phyloP scores from a whole-genome alignment of 37 sponge, comb jelly and placozoan species.

The Petrosia ficiformis region DNA sequence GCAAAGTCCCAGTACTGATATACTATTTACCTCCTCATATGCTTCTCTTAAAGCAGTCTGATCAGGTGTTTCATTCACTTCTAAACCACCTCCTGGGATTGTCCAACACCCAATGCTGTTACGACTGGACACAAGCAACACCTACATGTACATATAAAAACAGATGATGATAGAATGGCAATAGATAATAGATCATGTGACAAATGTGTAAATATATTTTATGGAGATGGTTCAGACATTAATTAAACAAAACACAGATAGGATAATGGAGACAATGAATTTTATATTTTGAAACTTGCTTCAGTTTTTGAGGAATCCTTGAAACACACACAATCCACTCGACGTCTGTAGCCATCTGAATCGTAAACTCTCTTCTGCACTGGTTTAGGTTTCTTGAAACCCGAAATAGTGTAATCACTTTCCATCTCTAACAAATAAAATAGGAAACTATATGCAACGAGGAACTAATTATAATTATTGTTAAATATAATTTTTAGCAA shows the following conservation, averaged over 20 bases:
- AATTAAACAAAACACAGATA: no score
- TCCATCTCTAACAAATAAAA: no score
- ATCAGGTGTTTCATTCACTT: conserved; percentile 21
- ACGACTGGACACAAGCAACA: conserved; percentile 38
- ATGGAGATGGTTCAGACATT: no score
- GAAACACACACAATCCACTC: conserved; percentile 55
- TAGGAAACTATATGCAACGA: no score
- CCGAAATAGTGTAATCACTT: no score
- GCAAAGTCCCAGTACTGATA: not conserved
- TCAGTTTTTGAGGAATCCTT: conserved; percentile 33
- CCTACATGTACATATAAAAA: no score
- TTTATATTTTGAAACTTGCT: conserved; percentile 12
- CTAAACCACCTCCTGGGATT: conserved; percentile 63
- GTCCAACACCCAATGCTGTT: conserved; percentile 35
- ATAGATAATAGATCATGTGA: no score
- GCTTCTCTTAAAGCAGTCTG: conserved; percentile 53
- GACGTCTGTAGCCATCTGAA: conserved; percentile 32
- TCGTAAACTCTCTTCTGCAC: conserved; percentile 33
- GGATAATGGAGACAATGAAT: not conserved
- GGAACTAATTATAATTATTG: no score
- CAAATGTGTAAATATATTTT: no score
- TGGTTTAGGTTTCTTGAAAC: no score
- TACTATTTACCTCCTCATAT: conserved; percentile 42
- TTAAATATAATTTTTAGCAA: no score
- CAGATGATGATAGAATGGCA: no score